Conservation (phyloP, 2,888 invertebrate genomes). For the Sipha maydis region DNA sequence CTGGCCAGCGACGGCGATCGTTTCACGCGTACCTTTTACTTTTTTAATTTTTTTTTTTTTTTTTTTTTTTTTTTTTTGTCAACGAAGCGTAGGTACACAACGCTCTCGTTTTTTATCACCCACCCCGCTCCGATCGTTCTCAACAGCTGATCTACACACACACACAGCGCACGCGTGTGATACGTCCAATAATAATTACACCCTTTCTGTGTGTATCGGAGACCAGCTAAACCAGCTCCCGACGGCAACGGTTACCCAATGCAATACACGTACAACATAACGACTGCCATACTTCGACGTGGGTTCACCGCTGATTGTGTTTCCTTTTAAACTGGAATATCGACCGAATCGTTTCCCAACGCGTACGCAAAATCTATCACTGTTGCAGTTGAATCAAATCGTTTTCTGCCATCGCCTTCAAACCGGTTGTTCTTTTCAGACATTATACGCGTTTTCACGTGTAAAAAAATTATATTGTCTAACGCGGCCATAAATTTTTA, state of each 20-base stretch:
- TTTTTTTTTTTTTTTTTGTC: conserved; percentile 1
- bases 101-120: conserved; percentile 46
- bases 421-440: conserved; percentile 11
- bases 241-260: conserved; percentile 45
- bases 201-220: not conserved
- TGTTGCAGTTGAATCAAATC: not conserved
- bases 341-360: conserved; percentile 40
- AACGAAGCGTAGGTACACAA: conserved; percentile 29
- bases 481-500: not conserved
- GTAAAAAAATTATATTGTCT: not conserved
- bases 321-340: conserved; percentile 46
- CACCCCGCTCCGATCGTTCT: conserved; percentile 18
- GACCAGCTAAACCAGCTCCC: conserved; percentile 41
- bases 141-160: conserved; percentile 11
- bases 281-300: not conserved
- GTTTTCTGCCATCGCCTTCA: conserved; percentile 1
- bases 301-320: conserved; percentile 20
- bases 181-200: conserved; percentile 27
- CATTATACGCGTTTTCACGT: not conserved
- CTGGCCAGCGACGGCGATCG: not conserved
- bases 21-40: conserved; percentile 56
- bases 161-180: not conserved
- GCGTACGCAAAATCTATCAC: not conserved
- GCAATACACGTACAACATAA: not conserved
- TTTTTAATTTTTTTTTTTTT: conserved; percentile 16